These are phyloP conservation scores for Volucella inflata DNA, from an alignment of 2,888 invertebrate genomes.

Conservation along the genomic window DNA sequence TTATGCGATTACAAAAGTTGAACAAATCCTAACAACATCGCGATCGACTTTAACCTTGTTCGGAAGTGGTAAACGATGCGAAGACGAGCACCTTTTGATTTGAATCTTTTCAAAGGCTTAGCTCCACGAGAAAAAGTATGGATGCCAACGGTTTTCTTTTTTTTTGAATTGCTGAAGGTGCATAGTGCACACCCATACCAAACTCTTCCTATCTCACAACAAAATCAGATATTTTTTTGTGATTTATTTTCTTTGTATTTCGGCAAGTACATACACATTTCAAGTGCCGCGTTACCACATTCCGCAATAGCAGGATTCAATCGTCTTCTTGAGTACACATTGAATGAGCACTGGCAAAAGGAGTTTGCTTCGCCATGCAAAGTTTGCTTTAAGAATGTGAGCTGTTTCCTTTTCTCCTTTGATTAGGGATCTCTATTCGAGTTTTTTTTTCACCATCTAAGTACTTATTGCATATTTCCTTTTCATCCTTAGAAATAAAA, in stretches of 20 bases:
- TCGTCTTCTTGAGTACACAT: conserved; percentile 40
- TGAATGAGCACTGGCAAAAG: conserved; percentile 7
- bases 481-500: conserved; percentile 36
- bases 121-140: background rate
- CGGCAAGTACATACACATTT: conserved; percentile 21
- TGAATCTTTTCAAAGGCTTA: conserved; percentile 56
- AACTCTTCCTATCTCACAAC: conserved; percentile 45
- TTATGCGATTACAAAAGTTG: conserved; percentile 50
- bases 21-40: conserved; percentile 45
- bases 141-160: conserved; percentile 42
- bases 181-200: conserved; percentile 22
- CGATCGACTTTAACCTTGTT: conserved; percentile 12
- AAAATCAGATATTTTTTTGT: conserved; percentile 59
- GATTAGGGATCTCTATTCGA: conserved; percentile 41
- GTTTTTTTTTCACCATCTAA: conserved; percentile 19
- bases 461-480: conserved; percentile 46
- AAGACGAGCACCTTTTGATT: conserved; percentile 45
- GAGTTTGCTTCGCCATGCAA: conserved; percentile 24
- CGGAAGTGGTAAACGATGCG: conserved; percentile 16
- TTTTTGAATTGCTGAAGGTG: conserved; percentile 16
- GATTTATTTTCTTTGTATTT: conserved; percentile 28
- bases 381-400: conserved; percentile 23
- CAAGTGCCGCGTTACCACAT: conserved; percentile 53
- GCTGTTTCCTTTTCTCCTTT: conserved; percentile 35
- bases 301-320: conserved; percentile 27